Percentiles rank a stretch among this genome's conserved stretches.
These are phyloP conservation scores for Gila robusta DNA, from an alignment of 2,797 vertebrate species.

Conservation along the genomic window DNA sequence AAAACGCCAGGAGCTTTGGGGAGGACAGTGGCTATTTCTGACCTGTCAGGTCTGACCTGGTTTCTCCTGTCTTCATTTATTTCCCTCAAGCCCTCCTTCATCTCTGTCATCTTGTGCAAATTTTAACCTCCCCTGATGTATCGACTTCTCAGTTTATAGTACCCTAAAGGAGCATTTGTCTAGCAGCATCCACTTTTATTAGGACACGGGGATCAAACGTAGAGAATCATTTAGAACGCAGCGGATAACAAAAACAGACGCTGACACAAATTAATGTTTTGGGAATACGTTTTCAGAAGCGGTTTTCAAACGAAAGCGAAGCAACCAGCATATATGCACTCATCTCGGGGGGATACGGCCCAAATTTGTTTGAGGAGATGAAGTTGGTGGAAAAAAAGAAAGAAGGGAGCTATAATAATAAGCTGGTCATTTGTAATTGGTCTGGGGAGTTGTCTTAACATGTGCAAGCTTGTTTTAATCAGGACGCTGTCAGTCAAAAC, in stretches of 20 bases:
- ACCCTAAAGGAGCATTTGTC: constrained; percentile 72
- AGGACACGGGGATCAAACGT: constrained; percentile 68
- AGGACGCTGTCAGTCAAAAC: constrained; percentile 63
- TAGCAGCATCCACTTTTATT: constrained; percentile 67
- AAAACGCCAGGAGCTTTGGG: constrained; percentile 55
- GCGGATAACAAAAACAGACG: constrained; percentile 62
- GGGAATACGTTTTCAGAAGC: constrained; percentile 61
- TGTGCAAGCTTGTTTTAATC: constrained; percentile 65
- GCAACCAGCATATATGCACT: constrained; percentile 20
- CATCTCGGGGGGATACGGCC: constrained; percentile 55
- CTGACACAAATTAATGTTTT: constrained; percentile 61
- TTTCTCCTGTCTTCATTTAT: constrained; percentile 64
- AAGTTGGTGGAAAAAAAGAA: constrained; percentile 55
- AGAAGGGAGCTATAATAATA: constrained; percentile 62
- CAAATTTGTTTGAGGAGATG: constrained; percentile 62
- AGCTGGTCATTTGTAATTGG: constrained; percentile 63
- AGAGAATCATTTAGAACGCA: constrained; percentile 62
- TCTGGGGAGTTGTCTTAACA: constrained; percentile 61
- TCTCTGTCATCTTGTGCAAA: constrained; percentile 63
- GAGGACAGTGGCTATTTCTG: constrained; percentile 61
- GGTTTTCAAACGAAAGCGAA: constrained; percentile 53
- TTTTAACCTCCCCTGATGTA: constrained; percentile 68
- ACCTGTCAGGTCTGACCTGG: constrained; percentile 65
- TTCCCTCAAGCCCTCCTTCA: constrained; percentile 63
- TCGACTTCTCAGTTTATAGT: constrained; percentile 65